Conservation (phyloP, 1,140 invertebrate species). For the Pseudomyrmex cubaensis region DNA sequence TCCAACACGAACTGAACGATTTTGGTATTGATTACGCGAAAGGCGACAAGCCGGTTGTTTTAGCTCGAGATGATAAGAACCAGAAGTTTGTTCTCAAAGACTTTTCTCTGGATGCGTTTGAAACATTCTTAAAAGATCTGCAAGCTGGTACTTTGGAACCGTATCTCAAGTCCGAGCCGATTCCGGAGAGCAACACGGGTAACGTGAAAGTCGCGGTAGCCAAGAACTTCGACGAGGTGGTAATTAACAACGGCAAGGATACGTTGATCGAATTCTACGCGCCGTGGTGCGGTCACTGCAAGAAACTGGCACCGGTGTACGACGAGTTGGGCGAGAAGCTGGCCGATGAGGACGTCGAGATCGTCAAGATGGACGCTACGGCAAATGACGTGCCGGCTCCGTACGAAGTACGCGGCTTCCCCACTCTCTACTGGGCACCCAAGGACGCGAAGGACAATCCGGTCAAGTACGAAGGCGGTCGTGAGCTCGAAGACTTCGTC, state of each 20-base stretch:
- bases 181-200: slow-evolving; percentile 94
- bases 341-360: slow-evolving; percentile 94
- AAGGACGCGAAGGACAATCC: slow-evolving; percentile 93
- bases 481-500: slow-evolving; percentile 97
- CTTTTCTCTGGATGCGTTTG: slow-evolving; percentile 95
- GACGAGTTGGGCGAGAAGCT: slow-evolving; percentile 98
- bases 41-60: slow-evolving; percentile 95
- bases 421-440: slow-evolving; percentile 98
- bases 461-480: slow-evolving; percentile 97
- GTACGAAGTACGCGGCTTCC: slow-evolving; percentile 98
- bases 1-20: slow-evolving; percentile 97
- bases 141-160: slow-evolving; percentile 94
- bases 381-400: slow-evolving; percentile 98
- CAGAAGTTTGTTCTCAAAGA: slow-evolving; percentile 97
- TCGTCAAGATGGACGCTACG: slow-evolving; percentile 99
- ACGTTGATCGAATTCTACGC: slow-evolving; percentile 99
- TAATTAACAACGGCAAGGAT: slow-evolving; percentile 96
- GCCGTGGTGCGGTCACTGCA: slow-evolving; percentile 99
- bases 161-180: slow-evolving; percentile 97
- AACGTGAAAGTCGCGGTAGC: slow-evolving; percentile 97
- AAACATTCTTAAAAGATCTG: slow-evolving; percentile 95
- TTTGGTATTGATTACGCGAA: slow-evolving; percentile 95
- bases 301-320: slow-evolving; percentile 96
- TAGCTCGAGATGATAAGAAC: slow-evolving; percentile 92
- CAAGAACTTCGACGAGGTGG: slow-evolving; percentile 98